These are phyloP conservation scores for Copidosoma floridanum DNA, from an alignment of 1,140 invertebrate species.

Conservation along the genomic window DNA sequence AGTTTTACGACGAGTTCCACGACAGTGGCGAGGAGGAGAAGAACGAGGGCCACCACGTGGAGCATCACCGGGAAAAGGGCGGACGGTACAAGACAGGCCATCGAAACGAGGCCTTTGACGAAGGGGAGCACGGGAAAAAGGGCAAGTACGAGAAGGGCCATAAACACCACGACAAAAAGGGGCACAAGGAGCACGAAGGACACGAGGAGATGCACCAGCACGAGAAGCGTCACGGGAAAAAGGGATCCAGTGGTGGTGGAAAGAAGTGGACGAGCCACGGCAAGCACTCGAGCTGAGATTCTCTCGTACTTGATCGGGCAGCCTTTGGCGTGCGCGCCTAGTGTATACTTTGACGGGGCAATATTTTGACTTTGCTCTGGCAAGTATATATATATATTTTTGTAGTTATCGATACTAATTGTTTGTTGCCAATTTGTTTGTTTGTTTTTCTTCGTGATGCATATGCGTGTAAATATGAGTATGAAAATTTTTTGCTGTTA, in stretches of 20 bases:
- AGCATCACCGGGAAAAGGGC: conserved; percentile 47
- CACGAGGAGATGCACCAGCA: conserved; percentile 37
- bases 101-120: conserved; percentile 53
- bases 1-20: conserved; percentile 57
- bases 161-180: conserved; percentile 57
- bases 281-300: too few relatives aligned
- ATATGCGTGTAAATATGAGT: too few relatives aligned
- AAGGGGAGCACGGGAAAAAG: conserved; percentile 61
- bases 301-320: too few relatives aligned
- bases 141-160: conserved; percentile 60
- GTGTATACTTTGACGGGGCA: too few relatives aligned
- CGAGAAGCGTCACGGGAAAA: conserved; percentile 54
- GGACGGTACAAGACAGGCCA: conserved; percentile 55
- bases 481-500: too few relatives aligned
- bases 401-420: too few relatives aligned
- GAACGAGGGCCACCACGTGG: conserved; percentile 45
- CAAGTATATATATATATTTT: too few relatives aligned
- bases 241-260: too few relatives aligned
- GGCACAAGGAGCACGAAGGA: conserved; percentile 58
- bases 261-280: conserved; percentile 28
- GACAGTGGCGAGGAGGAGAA: conserved; percentile 52
- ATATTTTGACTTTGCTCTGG: too few relatives aligned
- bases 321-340: too few relatives aligned
- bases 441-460: too few relatives aligned
- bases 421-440: too few relatives aligned